Evolutionary conservation across 2,888 invertebrate species (phyloP), one percentile per base, ranked within the genome.

Genomic region (Hypercompe scribonia): DNA sequence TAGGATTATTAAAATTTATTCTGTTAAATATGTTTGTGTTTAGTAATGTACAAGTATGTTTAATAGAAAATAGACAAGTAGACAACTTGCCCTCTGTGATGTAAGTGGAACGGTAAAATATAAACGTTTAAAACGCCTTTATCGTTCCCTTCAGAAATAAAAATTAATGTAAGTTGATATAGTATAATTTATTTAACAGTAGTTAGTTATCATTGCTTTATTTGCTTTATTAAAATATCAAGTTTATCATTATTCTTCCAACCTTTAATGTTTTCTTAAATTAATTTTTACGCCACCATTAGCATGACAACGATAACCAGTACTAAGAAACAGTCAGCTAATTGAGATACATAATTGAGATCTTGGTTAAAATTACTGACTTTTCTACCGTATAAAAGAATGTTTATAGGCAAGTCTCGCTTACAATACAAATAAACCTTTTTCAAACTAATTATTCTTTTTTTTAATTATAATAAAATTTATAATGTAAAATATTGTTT

Each of bases 311-410:
- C 72, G 46, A 73, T 74, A 76, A 69, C 72, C 75, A 65, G 58
- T 68, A 28, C 66, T 76, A 34, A 69, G 73, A 73, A 78, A 71
- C 70, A 66, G 69, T 79, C 79, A 79, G 72, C 81, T 79, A 81
- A 80, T 81, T 83, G 84, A 76, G n/a, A n/a, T n/a, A n/a, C 74
- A 75, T 84, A 86, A 86, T 85, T 77, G 79, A 77, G 79, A 78
- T 86, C 88, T 86, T 84, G 65, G 39, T 86, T 86, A 85, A 86
- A 88, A 89, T 88, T 84, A 83, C 80, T 64, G 71, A 78, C 73
- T 84, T 79, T 84, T 83, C 79, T 83, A 82, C 78, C 76, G 81
- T 78, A 78, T 81, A 86, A 86, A 84, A 75, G 36, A 84, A 78
- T 89, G 85, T 87, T 88, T 87, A 69, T 42, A 61, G 79, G 80